A percentile compares a stretch with the other conserved stretches of the same genome.
These are phyloP conservation scores for Rhaphigaster nebulosa DNA, from an alignment of 2,888 invertebrate genomes.

Conservation along the genomic window DNA sequence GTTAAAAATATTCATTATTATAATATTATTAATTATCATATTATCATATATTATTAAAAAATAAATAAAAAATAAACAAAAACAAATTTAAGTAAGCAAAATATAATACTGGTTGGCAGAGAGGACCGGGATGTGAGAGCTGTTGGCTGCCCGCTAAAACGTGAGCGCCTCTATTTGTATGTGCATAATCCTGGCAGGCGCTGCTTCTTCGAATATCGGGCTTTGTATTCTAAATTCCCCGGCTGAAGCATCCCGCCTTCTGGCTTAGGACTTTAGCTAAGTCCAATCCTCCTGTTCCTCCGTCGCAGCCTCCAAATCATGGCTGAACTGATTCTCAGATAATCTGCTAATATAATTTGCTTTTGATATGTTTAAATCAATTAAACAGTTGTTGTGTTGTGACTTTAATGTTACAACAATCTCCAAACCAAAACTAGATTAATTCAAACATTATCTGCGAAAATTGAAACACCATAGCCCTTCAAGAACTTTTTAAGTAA, in stretches of 20 bases:
- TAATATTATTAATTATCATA: no score
- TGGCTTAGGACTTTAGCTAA: not conserved
- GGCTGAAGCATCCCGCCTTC: not conserved
- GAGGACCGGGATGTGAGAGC: not conserved
- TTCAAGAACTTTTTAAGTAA: no score
- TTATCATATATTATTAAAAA: no score
- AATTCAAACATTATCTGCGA: no score
- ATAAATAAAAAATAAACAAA: not conserved
- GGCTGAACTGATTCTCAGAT: not conserved
- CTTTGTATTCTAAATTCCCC: constrained; percentile 36
- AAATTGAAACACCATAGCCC: no score
- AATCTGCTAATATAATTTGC: not conserved
- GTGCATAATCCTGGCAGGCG: constrained; percentile 8
- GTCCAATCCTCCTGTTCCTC: not conserved
- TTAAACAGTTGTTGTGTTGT: not conserved
- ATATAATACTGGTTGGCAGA: not conserved
- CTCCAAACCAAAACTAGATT: no score
- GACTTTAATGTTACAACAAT: no score
- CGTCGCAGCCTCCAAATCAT: not conserved
- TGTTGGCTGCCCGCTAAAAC: not conserved
- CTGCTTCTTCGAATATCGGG: constrained; percentile 11
- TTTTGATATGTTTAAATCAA: not conserved
- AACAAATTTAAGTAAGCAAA: not conserved
- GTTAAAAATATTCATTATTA: no score
- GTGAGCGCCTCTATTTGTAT: constrained; percentile 18